phyloP scores from a whole-genome alignment of 2,797 vertebrate genomes.

The Sebastes miniatus region DNA sequence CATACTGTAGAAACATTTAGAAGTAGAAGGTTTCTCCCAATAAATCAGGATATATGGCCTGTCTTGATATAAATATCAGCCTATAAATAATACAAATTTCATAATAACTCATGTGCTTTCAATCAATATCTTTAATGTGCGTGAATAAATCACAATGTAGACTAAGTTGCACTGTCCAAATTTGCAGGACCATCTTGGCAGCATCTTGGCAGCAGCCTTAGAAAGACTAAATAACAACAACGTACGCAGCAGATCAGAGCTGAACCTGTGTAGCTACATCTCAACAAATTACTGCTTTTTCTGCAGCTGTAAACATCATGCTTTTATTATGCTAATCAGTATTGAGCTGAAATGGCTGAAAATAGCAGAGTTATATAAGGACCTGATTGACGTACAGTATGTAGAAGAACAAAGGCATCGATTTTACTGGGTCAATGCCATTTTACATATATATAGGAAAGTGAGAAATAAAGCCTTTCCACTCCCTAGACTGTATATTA shows the following conservation, averaged over 20 bases:
- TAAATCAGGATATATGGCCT: not conserved
- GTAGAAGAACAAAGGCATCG: not conserved
- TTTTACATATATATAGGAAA: not conserved
- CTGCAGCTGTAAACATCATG: not conserved
- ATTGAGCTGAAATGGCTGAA: not conserved
- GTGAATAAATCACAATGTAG: not conserved
- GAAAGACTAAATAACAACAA: not conserved
- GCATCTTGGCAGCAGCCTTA: not conserved
- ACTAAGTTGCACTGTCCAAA: not conserved
- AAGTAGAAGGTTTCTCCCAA: not conserved
- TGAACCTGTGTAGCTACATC: not conserved
- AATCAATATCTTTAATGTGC: not conserved
- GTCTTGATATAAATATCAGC: not conserved
- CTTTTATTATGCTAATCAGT: constrained; percentile 5
- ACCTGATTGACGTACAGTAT: not conserved
- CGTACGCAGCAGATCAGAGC: not conserved
- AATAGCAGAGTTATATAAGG: not conserved
- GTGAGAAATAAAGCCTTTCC: not conserved
- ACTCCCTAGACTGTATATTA: not conserved
- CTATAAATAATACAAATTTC: not conserved
- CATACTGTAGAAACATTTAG: not conserved
- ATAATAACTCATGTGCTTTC: too few species aligned
- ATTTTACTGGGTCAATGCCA: not conserved
- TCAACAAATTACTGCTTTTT: not conserved
- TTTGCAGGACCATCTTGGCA: not conserved